Evolutionary conservation across 2,888 invertebrate genomes (phyloP).

Genomic region (Lottia gigantea): DNA sequence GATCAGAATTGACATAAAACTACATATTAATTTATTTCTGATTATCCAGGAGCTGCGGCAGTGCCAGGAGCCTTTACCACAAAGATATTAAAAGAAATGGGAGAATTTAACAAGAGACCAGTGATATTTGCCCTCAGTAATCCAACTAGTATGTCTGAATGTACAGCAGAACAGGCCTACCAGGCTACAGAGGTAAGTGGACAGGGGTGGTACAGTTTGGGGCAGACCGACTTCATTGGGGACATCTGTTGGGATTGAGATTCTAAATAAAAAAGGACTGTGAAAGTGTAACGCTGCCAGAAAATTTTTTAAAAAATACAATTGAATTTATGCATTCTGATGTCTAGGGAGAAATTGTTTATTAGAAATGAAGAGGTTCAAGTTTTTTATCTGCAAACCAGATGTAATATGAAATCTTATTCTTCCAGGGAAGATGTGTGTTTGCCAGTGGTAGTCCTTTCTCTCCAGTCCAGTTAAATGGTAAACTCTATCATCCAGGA

Average conservation of each 20-base stretch:
- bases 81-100: slow-evolving; percentile 89
- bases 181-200: slow-evolving; percentile 79
- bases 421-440: slow-evolving; percentile 94
- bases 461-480: slow-evolving; percentile 82
- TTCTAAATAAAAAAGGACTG: too few species aligned
- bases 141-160: slow-evolving; percentile 97
- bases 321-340: too few species aligned
- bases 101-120: slow-evolving; percentile 82
- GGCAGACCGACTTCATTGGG: too few species aligned
- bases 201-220: background rate
- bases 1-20: too few species aligned
- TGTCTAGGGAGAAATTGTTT: too few species aligned
- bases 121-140: slow-evolving; percentile 98
- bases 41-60: slow-evolving; percentile 83
- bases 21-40: background rate
- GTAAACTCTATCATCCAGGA: slow-evolving; percentile 87
- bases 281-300: too few species aligned
- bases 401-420: too few species aligned
- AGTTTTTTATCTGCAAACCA: too few species aligned
- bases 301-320: too few species aligned
- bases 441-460: slow-evolving; percentile 98
- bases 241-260: too few species aligned
- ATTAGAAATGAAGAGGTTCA: too few species aligned
- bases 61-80: slow-evolving; percentile 92
- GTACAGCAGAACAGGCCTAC: slow-evolving; percentile 99